Evolutionary conservation across 2,113 vertebrate genomes (phyloP).

Genomic region (Lagopus muta): DNA sequence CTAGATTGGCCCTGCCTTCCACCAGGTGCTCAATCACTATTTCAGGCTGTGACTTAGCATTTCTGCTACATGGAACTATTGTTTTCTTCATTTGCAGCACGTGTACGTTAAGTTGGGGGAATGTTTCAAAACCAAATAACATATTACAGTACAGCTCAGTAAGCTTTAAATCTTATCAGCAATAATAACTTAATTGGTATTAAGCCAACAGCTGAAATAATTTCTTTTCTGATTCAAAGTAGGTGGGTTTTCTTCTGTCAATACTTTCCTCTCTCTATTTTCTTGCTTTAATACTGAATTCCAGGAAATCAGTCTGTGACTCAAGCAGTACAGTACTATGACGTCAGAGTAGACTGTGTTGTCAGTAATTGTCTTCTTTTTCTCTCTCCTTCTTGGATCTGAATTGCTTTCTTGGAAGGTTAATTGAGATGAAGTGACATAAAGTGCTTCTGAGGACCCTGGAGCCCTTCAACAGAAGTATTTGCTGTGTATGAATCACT

Average conservation of each 20-base stretch:
- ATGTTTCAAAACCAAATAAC: neutral
- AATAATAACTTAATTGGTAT: neutral
- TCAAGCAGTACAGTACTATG: slow-evolving; percentile 35
- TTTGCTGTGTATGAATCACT: slow-evolving; percentile 6
- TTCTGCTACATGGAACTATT: neutral
- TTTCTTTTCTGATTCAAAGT: neutral
- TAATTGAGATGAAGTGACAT: slow-evolving; percentile 44
- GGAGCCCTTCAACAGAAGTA: slow-evolving; percentile 14
- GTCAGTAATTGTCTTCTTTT: neutral
- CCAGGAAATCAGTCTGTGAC: slow-evolving; percentile 41
- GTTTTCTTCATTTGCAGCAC: neutral
- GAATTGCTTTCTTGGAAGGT: slow-evolving; percentile 6
- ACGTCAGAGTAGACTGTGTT: slow-evolving; percentile 35
- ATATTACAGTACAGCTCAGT: neutral
- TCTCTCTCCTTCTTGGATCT: neutral
- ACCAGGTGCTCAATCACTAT: too few species aligned
- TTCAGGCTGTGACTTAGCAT: too few species aligned
- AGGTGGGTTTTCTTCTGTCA: neutral
- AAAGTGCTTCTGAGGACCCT: slow-evolving; percentile 1
- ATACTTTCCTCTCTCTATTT: neutral
- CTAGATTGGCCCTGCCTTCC: too few species aligned
- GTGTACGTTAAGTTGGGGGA: neutral
- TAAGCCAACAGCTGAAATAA: neutral
- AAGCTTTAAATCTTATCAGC: neutral
- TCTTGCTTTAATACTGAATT: slow-evolving; percentile 27